A percentile compares a stretch with the other conserved stretches of the same genome.
Evolutionary conservation across 2,888 invertebrate species (phyloP).

Genomic region (Dolichopus griseipennis): DNA sequence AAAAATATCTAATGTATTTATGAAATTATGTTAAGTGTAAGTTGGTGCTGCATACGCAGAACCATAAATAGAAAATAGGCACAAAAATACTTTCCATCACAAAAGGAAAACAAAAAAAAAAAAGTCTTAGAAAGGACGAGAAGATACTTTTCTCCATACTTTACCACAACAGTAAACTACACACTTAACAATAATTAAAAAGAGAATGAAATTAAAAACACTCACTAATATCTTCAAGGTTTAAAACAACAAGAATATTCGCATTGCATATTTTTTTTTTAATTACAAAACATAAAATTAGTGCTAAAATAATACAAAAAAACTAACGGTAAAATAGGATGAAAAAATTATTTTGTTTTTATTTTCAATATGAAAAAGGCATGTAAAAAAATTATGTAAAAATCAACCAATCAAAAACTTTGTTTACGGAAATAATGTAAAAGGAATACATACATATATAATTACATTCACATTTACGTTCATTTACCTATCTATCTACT

Average conservation of each 20-base stretch:
- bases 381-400: slow-evolving; percentile 9
- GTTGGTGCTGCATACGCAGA: neutral
- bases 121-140: too few relatives aligned
- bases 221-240: too few relatives aligned
- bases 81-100: too few relatives aligned
- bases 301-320: neutral
- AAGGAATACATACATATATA: neutral
- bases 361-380: neutral
- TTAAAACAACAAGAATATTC: too few relatives aligned
- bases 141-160: too few relatives aligned
- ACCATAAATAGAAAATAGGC: neutral
- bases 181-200: too few relatives aligned
- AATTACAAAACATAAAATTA: neutral
- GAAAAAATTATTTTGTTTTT: too few relatives aligned
- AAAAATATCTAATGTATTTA: too few relatives aligned
- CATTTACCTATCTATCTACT: too few relatives aligned
- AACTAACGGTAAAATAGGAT: neutral
- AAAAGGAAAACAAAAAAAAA: neutral
- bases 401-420: slow-evolving; percentile 16
- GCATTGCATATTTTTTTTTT: too few relatives aligned
- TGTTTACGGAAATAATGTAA: slow-evolving; percentile 14
- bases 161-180: too few relatives aligned
- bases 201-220: too few relatives aligned
- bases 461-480: neutral
- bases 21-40: neutral